A percentile compares a stretch with the other conserved stretches of the same genome.
Evolutionary conservation across 2,888 invertebrate genomes (phyloP).

Genomic region (Phyllotreta striolata): DNA sequence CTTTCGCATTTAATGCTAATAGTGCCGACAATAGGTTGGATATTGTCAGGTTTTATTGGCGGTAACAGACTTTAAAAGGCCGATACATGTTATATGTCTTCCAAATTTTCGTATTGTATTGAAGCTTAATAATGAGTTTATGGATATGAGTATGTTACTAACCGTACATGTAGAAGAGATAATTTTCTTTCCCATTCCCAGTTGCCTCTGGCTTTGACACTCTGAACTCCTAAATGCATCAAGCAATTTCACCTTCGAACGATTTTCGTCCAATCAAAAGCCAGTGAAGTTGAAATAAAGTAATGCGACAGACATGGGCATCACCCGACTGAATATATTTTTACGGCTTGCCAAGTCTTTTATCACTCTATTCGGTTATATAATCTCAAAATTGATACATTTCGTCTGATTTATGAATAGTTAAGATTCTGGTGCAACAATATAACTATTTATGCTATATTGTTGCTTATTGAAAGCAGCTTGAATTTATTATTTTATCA

Average conservation of each 20-base stretch:
- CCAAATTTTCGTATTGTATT: too few species aligned
- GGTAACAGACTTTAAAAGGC: slow-evolving; percentile 30
- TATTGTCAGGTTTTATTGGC: slow-evolving; percentile 41
- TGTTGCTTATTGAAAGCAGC: neutral
- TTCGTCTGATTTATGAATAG: slow-evolving; percentile 19
- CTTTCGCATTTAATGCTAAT: slow-evolving; percentile 41
- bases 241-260: slow-evolving; percentile 50
- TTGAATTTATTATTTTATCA: neutral
- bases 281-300: slow-evolving; percentile 48
- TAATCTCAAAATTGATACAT: slow-evolving; percentile 18
- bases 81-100: slow-evolving; percentile 25
- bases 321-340: slow-evolving; percentile 35
- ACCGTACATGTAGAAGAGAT: too few species aligned
- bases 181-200: slow-evolving; percentile 6
- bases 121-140: too few species aligned
- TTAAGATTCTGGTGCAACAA: neutral
- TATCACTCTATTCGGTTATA: slow-evolving; percentile 16
- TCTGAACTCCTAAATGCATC: slow-evolving; percentile 23
- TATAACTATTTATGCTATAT: neutral
- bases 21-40: slow-evolving; percentile 37
- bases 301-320: slow-evolving; percentile 35
- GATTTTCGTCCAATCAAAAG: slow-evolving; percentile 50
- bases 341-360: slow-evolving; percentile 21
- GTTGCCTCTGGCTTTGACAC: slow-evolving; percentile 13
- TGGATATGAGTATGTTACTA: too few species aligned